Conservation (phyloP, 2,113 vertebrate genomes). For the Corvus moneduloides region DNA sequence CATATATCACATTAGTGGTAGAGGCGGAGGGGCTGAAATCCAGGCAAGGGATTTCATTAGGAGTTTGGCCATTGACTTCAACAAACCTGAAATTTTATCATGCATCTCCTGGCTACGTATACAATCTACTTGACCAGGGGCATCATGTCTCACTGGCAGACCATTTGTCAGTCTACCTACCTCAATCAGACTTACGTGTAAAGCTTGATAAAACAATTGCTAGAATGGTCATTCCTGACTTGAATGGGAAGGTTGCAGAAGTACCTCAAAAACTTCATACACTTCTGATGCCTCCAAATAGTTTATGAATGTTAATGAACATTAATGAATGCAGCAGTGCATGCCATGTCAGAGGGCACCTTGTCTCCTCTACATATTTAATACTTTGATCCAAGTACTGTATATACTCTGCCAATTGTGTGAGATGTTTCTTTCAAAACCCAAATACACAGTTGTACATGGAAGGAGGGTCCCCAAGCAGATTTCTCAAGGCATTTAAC, state of each 20-base stretch:
- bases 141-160: background rate
- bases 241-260: background rate
- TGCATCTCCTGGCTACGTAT: background rate
- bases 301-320: background rate
- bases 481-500: conserved; percentile 7
- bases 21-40: background rate
- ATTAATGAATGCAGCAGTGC: background rate
- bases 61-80: background rate
- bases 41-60: background rate
- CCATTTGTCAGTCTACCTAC: background rate
- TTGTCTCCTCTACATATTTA: background rate
- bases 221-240: background rate
- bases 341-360: background rate
- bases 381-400: background rate
- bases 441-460: background rate
- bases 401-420: background rate
- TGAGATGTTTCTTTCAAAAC: background rate
- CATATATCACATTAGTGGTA: background rate
- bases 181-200: background rate
- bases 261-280: background rate
- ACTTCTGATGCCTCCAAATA: background rate
- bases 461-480: background rate
- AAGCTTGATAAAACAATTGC: background rate
- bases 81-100: background rate
- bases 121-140: background rate